Percentiles rank a stretch among this genome's conserved stretches.
These are phyloP conservation scores for Drosophila borealis DNA, from an alignment of 2,888 invertebrate genomes.

Conservation along the genomic window DNA sequence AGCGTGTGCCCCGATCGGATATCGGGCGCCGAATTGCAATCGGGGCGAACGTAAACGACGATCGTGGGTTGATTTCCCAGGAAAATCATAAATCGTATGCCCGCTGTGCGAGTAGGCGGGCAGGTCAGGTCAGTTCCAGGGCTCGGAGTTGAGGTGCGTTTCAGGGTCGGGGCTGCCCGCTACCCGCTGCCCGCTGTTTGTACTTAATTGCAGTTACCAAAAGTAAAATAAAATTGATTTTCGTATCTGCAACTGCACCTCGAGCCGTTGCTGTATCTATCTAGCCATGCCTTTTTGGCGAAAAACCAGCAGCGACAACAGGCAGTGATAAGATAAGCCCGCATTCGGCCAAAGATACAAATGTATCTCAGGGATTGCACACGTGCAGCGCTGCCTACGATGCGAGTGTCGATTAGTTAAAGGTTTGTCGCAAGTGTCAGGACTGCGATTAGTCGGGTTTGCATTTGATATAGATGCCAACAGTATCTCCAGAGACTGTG, in stretches of 20 bases:
- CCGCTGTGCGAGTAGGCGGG: constrained; percentile 41
- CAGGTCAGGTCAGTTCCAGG: constrained; percentile 19
- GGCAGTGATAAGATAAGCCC: constrained; percentile 56
- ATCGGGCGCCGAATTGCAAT: constrained; percentile 29
- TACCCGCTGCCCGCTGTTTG: constrained; percentile 46
- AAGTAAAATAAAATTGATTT: constrained; percentile 9
- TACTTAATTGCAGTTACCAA: constrained; percentile 50
- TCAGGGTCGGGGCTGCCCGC: constrained; percentile 29
- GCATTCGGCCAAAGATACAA: constrained; percentile 25
- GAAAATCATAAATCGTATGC: constrained; percentile 31
- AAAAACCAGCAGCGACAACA: constrained; percentile 44
- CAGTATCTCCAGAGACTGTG: not conserved
- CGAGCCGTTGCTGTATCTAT: constrained; percentile 5
- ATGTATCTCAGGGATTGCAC: constrained; percentile 19
- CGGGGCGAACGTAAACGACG: constrained; percentile 13
- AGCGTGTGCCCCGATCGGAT: constrained; percentile 57
- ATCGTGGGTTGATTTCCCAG: constrained; percentile 35
- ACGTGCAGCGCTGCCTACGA: constrained; percentile 6
- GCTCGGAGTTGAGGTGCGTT: not conserved
- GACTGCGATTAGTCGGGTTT: not conserved
- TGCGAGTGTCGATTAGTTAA: constrained; percentile 2
- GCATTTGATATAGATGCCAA: not conserved
- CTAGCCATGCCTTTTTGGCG: constrained; percentile 33
- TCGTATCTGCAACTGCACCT: constrained; percentile 9
- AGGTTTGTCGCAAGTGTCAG: constrained; percentile 7